A percentile compares a stretch with the other conserved stretches of the same genome.
Evolutionary conservation across 2,888 invertebrate genomes (phyloP).

Genomic region (Brachypterus glaber): DNA sequence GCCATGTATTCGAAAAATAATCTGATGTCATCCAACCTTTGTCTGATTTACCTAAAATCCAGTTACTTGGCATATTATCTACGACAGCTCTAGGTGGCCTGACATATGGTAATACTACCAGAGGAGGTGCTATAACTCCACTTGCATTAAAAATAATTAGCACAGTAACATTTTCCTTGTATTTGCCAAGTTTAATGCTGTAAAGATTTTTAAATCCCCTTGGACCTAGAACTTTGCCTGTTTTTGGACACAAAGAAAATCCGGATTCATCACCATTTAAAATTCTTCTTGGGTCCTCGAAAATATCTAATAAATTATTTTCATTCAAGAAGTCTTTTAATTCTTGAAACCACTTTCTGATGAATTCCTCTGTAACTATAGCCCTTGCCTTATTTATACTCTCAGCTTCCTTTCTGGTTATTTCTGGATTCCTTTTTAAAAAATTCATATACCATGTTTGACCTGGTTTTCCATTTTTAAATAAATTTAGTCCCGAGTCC

Average conservation of each 20-base stretch:
- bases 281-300: constrained; percentile 23
- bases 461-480: constrained; percentile 16
- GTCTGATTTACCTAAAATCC: constrained; percentile 14
- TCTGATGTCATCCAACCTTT: constrained; percentile 16
- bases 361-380: constrained; percentile 25
- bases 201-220: constrained; percentile 24
- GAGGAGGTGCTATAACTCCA: constrained; percentile 17
- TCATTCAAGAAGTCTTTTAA: constrained; percentile 22
- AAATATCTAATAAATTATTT: constrained; percentile 22
- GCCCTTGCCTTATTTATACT: constrained; percentile 26
- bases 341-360: constrained; percentile 29
- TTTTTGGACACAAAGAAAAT: constrained; percentile 27
- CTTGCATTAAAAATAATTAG: constrained; percentile 19
- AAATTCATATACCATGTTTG: constrained; percentile 29
- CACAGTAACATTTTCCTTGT: constrained; percentile 29
- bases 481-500: no score
- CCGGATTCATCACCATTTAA: constrained; percentile 32
- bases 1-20: constrained; percentile 17
- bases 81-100: constrained; percentile 3
- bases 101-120: constrained; percentile 22
- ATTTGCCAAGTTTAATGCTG: constrained; percentile 22
- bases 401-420: constrained; percentile 25
- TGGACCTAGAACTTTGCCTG: constrained; percentile 18
- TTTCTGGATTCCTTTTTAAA: constrained; percentile 19
- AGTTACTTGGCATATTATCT: constrained; percentile 21